Evolutionary conservation across 2,113 vertebrate genomes (phyloP), one percentile per base, ranked within the genome.

Genomic region (Mungos mungo): DNA sequence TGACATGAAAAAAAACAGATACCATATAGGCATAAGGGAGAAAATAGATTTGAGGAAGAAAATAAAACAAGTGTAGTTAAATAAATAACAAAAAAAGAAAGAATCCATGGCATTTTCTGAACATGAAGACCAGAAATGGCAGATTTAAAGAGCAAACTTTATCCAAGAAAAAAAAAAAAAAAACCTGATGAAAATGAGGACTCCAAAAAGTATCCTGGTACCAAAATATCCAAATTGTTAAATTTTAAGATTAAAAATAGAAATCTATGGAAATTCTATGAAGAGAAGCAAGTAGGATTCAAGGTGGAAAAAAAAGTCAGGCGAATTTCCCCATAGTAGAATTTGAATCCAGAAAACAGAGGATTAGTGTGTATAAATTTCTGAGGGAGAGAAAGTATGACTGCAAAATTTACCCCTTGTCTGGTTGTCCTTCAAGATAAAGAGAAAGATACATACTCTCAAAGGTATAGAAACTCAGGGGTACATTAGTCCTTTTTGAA

Each of bases 201-300:
- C 33, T 27, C 16, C 23, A 54, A 86, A 79, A 93, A 27, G 7
- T 33, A 18, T 66, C 47, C 12, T 74, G 12, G 57, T 23, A 21
- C 15, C 29, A 11, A 69, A 68, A 10, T 68, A 77, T 68, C 45
- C 57, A 77, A 74, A 54, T 60, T 72, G 66, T 80, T 66, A 38
- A 90, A 93, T 71, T 93, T 95, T 85, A 95, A 66, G 71, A 80
- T 72, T 50, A 80, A 90, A 68, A 7, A 25, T 11, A 60, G n/a
- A 80, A 65, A 41, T 88, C 45, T 94, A 50, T 87, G 74, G 63
- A 82, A 82, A 82, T 76, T 88, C 4, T 18, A 38, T 63, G 3
- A 19, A 92, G n/a, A 52, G 77, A 96, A 93, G 23, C n/a, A 88
- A 76, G n/a, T 63, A 91, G 13, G 14, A 45, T 35, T 87, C 41